Base-by-base conservation (phyloP, 2,888 invertebrate genomes). In the Ernsta delagoae region DNA sequence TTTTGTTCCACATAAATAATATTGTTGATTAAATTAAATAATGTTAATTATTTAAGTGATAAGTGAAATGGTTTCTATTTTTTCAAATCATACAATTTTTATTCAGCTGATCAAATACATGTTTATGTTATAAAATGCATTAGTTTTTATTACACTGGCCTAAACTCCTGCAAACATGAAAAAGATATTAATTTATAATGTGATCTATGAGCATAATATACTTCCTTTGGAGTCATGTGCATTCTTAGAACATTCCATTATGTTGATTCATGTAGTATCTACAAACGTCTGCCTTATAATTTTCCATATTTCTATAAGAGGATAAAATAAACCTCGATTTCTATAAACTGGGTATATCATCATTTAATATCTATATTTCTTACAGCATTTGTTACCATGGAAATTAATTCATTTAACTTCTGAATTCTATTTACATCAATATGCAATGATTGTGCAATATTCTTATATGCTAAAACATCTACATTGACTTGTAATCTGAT, bases 401-500 rank as follows among this genome's bases (percentile, higher is more conserved):
- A 89, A 74, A 94, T 88, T 75, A 96, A 88, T 73, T 96, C 95
- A 65, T 89, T 84, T 74, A 96, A 89, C 80, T 95, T 95, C 54
- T 94, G 93, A 71, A 96, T 91, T 81, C 92, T 94, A 73, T 92
- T 83, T 78, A 94, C 89, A 83, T 94, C 85, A 67, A 96, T 87
- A 59, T 88, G 87, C 31, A 96, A 83, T n/a, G 92, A 88, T 68
- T 93, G 89, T 41, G 96, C 93, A 81, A 95, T 95, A 74, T 94
- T 90, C 12, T 95, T 95, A 86, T 97, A 98, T 73, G 95, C 94
- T 56, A 95, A 94, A 0, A 98, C 97, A 89, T 99, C 99, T 24
- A 98, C 95, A 76, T 96, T 96, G 43, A 99, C 94, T 85, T 99
- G 99, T 70, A 97, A 94, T 57, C 98, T 94, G 82, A 99, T 99